These are phyloP conservation scores for Vannuccia rotundouncinata DNA, from an alignment of 2,888 invertebrate genomes.

Conservation along the genomic window DNA sequence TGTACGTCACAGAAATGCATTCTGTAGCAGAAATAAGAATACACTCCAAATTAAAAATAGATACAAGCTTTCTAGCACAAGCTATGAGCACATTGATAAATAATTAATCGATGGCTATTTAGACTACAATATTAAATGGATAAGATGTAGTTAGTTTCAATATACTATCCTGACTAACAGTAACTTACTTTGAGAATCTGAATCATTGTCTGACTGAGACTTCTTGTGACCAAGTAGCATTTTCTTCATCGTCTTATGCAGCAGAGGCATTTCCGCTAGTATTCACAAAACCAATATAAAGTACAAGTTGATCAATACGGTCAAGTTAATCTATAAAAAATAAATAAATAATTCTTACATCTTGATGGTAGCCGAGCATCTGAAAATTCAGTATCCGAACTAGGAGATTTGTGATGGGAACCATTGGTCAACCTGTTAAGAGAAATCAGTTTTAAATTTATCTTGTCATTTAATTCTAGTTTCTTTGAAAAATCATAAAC, in stretches of 20 bases:
- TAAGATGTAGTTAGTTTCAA: too few species aligned
- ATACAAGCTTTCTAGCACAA: too few species aligned
- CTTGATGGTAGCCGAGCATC: conserved; percentile 2
- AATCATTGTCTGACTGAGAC: neutral
- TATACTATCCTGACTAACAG: too few species aligned
- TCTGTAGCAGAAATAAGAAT: too few species aligned
- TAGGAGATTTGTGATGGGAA: neutral
- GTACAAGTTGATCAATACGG: neutral
- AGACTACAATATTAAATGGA: too few species aligned
- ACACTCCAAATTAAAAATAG: too few species aligned
- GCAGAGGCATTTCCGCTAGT: neutral
- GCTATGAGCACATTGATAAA: too few species aligned
- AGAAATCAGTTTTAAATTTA: too few species aligned
- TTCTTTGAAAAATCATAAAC: too few species aligned
- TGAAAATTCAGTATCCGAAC: neutral
- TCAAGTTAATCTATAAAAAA: neutral
- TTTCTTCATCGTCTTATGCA: conserved; percentile 12
- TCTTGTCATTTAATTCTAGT: too few species aligned
- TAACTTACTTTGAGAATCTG: neutral
- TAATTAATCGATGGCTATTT: too few species aligned
- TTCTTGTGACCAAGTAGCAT: conserved; percentile 4
- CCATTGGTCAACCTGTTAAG: neutral
- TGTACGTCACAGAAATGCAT: too few species aligned
- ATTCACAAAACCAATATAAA: neutral
- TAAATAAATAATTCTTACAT: neutral